Base-by-base conservation (phyloP, 2,113 vertebrate species). In the Lethenteron camtschaticum region DNA sequence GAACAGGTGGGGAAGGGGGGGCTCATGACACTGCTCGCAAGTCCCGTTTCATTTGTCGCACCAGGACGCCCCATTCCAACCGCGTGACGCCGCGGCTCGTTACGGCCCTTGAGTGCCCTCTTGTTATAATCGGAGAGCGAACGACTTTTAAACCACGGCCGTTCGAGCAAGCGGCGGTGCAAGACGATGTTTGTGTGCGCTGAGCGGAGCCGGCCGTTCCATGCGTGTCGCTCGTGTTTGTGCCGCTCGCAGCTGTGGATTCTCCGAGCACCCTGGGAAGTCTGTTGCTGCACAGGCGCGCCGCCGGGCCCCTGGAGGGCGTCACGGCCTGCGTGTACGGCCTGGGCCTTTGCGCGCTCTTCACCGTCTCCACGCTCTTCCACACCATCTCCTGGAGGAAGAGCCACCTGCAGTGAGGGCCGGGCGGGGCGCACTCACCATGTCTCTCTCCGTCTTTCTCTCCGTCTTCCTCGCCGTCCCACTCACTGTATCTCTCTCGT, bases 331-430 rank as follows among this genome's bases (percentile, higher is more conserved):
- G 89, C 88, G 82, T 95, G 75, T 95, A 96, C 1, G 89, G 92
- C 75, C 82, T 83, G 1, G 90, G 89, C 10, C 81, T 96, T 72
- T 89, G 85, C 56, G 87, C 87, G 18, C 87, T 96, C 74, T 96
- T 96, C 71, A 87, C 90, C 63, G 88, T 95, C 73, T 96, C 92
- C 75, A 95, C 90, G 8, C 75, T 88, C 71, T 96, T 95, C 76
- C 92, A 96, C 77, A 92, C 88, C 9, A 81, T 96, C 78, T 84
- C 88, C 75, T 96, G 90, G 90, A 96, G 88, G 83, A 95, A 94
- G 78, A 86, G 88, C 75, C 90, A 96, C 55, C 83, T 96, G 75
- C 83, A 88, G 92, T 92, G 75, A 70, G 41, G 6, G 41, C 41
- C 41, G 5, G 41, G 41, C 41, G 4, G 41, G 41, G 41, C 6